Evolutionary conservation across 2,888 invertebrate species (phyloP).

Genomic region (Vannuccia rotundouncinata): DNA sequence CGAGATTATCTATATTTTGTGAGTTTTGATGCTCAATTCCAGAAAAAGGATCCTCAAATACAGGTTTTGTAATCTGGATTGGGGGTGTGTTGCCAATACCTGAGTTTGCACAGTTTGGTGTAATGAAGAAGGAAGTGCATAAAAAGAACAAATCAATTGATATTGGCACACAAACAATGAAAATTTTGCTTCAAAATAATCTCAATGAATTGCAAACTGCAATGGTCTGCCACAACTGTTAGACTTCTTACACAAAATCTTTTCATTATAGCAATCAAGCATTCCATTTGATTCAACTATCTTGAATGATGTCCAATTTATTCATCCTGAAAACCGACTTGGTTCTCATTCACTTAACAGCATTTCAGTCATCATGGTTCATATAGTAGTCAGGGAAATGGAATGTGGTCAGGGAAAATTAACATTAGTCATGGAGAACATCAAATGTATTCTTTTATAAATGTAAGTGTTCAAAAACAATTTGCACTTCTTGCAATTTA

Average conservation of each 20-base stretch:
- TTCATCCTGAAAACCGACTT: conserved; percentile 7
- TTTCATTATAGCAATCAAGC: not conserved
- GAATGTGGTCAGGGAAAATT: too few species aligned
- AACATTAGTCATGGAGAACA: too few species aligned
- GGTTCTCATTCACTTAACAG: not conserved
- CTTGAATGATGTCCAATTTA: not conserved
- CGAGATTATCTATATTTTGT: conserved; percentile 5
- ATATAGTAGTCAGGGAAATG: too few species aligned
- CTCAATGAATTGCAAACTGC: not conserved
- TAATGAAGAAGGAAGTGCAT: not conserved
- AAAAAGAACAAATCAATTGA: conserved; percentile 2
- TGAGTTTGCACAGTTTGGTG: conserved; percentile 12
- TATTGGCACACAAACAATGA: conserved; percentile 1
- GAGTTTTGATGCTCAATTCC: conserved; percentile 3
- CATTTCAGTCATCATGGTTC: too few species aligned
- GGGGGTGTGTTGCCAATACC: not conserved
- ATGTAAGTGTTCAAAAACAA: too few species aligned
- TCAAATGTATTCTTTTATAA: too few species aligned
- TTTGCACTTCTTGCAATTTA: too few species aligned
- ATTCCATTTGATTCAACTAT: conserved; percentile 18
- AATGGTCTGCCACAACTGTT: not conserved
- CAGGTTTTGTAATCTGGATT: not conserved
- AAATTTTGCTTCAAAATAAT: not conserved
- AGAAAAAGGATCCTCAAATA: not conserved
- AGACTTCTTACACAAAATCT: not conserved